Base-by-base conservation (phyloP, 2,113 vertebrate genomes). In the Rhea pennata region DNA sequence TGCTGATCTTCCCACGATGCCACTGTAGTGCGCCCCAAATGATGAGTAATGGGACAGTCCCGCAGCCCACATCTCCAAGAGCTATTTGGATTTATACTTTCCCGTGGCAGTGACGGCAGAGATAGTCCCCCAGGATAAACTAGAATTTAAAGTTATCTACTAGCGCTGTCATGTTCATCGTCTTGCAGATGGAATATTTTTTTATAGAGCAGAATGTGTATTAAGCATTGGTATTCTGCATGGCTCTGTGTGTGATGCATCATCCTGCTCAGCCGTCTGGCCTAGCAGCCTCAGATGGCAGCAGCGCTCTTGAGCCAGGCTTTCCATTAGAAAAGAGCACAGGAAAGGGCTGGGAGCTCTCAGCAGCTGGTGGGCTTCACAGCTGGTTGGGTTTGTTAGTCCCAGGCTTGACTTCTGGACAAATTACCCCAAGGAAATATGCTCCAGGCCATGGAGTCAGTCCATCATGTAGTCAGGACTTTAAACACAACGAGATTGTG, bases 21-120 rank as follows among this genome's bases (percentile, higher is more conserved):
- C 1, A 1, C 26, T 0, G 1, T 27, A 53, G n/a, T 31, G 50
- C 3, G 0, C 59, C 13, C 65, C 22, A 13, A 9, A 6, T 2
- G 14, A 1, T 1, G 27, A 69, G n/a, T 3, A 8, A 6, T 44
- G 65, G 73, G 36, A 2, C 2, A 5, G 66, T 21, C 39, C 11
- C 13, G 0, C 40, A 2, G 33, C 39, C 61, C 0, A 0, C 40
- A 42, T 75, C 7, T 12, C 66, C 4, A 36, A 40, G 77, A 50
- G 62, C 62, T 2, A 2, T 31, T 75, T 44, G 74, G 5, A 22
- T 83, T 69, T 72, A 48, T 78, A 12, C 70, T 67, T 92, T 61
- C 40, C 53, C 33, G 58, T 0, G 0, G 53, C 0, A 0, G 29
- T 24, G 50, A 58, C 53, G 54, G 70, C 71, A 90, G 53, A 91